A percentile compares a stretch with the other conserved stretches of the same genome.
These are phyloP conservation scores for Prunella strophiata DNA, from an alignment of 2,797 vertebrate genomes.

Conservation along the genomic window DNA sequence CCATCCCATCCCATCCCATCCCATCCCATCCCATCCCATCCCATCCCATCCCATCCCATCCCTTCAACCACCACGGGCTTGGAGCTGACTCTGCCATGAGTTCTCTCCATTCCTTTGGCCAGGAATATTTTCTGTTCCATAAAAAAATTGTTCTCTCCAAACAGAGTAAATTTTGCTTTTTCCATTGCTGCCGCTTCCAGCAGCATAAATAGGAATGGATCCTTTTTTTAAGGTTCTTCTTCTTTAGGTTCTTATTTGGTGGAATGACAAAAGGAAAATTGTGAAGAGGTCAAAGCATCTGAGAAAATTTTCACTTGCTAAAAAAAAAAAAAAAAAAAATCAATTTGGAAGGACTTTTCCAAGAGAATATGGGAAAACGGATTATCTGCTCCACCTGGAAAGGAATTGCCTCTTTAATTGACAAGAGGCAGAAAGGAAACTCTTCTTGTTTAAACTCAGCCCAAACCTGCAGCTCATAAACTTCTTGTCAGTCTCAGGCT, in stretches of 20 bases:
- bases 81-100: background rate
- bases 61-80: accelerated
- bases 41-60: background rate
- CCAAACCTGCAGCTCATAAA: background rate
- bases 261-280: background rate
- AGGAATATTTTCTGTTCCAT: background rate
- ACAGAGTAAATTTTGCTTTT: background rate
- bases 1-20: background rate
- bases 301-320: background rate
- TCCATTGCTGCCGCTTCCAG: background rate
- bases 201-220: background rate
- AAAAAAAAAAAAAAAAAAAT: background rate
- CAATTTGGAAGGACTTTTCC: background rate
- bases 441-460: background rate
- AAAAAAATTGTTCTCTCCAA: background rate
- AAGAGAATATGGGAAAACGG: background rate
- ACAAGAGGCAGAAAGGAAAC: background rate
- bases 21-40: background rate
- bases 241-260: background rate
- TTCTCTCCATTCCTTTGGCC: background rate
- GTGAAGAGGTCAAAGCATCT: background rate
- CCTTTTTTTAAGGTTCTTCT: background rate
- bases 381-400: background rate
- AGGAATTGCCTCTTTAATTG: background rate
- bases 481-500: background rate